A percentile compares a stretch with the other conserved stretches of the same genome.
phyloP scores from a whole-genome alignment of 2,888 invertebrate species.

The Pseudococcus jackbeardsleyi region DNA sequence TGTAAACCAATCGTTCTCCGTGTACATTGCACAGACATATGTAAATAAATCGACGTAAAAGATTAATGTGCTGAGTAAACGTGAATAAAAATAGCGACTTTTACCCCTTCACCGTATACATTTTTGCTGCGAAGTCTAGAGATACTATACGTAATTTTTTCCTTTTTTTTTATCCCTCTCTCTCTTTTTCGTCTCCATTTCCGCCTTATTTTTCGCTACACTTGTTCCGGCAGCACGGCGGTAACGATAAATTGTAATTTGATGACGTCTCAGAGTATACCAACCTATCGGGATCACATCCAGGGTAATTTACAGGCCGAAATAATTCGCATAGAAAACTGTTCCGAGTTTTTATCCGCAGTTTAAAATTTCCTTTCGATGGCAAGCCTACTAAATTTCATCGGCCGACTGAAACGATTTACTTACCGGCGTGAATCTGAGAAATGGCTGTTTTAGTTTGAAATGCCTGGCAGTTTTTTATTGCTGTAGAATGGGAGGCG shows the following conservation, averaged over 20 bases:
- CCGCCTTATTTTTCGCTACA: slow-evolving; percentile 10
- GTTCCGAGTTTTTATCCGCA: background rate
- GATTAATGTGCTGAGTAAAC: slow-evolving; percentile 30
- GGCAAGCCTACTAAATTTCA: background rate
- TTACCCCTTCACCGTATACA: background rate
- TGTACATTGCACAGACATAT: slow-evolving; percentile 14
- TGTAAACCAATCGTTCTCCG: background rate
- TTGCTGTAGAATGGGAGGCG: too few species aligned
- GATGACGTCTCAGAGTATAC: background rate
- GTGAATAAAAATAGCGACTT: slow-evolving; percentile 19
- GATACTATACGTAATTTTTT: too few species aligned
- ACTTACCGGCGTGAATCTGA: background rate
- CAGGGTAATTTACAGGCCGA: background rate
- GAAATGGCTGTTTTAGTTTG: background rate
- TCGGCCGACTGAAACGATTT: background rate
- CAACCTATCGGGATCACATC: background rate
- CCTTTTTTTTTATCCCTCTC: background rate
- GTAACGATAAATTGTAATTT: slow-evolving; percentile 19
- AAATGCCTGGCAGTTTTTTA: too few species aligned
- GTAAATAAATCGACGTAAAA: slow-evolving; percentile 24
- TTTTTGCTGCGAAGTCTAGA: background rate
- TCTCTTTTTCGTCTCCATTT: background rate
- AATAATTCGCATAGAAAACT: background rate
- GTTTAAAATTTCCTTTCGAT: background rate
- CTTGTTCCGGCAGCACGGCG: background rate